Evolutionary conservation across 2,113 vertebrate genomes (phyloP).

Genomic region (Globicephala melas): DNA sequence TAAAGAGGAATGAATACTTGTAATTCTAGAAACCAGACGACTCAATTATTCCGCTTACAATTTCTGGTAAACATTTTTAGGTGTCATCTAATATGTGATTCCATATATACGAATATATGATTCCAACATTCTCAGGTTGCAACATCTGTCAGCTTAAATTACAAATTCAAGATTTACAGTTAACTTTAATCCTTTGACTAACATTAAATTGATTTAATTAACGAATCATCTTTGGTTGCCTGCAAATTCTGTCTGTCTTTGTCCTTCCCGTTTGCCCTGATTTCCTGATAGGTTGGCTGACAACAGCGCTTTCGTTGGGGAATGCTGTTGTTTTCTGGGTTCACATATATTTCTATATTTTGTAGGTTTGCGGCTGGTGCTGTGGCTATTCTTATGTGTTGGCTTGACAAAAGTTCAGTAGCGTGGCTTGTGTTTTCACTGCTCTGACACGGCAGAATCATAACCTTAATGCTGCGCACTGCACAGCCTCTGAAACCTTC

Average conservation of each 20-base stretch:
- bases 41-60: background rate
- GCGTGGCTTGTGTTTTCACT: background rate
- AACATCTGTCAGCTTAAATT: background rate
- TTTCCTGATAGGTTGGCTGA: background rate
- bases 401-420: background rate
- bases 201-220: background rate
- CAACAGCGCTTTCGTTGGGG: background rate
- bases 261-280: background rate
- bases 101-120: background rate
- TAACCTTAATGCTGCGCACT: background rate
- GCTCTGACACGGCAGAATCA: background rate
- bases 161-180: background rate
- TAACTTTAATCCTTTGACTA: background rate
- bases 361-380: background rate
- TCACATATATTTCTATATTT: background rate
- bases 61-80: background rate
- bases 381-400: background rate
- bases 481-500: background rate
- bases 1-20: background rate
- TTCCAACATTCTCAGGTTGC: background rate
- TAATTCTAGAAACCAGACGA: background rate
- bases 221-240: background rate
- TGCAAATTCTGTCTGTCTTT: background rate
- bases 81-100: background rate
- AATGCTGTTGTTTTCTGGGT: background rate